These are phyloP conservation scores for Scomber colias DNA, from an alignment of 2,113 vertebrate genomes.

Conservation along the genomic window DNA sequence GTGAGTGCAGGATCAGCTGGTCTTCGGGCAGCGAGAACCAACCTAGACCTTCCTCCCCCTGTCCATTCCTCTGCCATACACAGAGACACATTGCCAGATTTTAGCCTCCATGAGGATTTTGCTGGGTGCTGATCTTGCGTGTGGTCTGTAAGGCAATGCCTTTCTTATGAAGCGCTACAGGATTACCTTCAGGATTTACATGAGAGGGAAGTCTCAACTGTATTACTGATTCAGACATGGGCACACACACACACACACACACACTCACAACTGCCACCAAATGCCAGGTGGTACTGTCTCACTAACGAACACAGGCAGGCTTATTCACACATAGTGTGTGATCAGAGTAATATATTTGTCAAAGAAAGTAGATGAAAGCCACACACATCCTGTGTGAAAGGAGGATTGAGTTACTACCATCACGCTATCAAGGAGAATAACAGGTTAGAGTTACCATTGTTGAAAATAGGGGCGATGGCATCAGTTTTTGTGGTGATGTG, in stretches of 20 bases:
- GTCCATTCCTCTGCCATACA: conserved; percentile 38
- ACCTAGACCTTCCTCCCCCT: conserved; percentile 30
- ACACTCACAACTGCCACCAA: conserved; percentile 71
- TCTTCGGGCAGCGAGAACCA: conserved; percentile 53
- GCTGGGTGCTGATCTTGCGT: conserved; percentile 63
- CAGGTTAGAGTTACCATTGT: conserved; percentile 19
- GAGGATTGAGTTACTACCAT: conserved; percentile 25
- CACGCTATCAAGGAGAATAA: neutral
- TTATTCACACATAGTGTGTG: conserved; percentile 64
- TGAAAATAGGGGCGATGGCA: conserved; percentile 10
- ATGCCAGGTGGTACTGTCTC: conserved; percentile 63
- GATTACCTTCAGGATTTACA: conserved; percentile 68
- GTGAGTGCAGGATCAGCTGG: neutral
- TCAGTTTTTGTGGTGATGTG: conserved; percentile 25
- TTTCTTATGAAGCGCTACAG: conserved; percentile 74
- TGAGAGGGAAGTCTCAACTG: conserved; percentile 48
- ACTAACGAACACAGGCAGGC: conserved; percentile 29
- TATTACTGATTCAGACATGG: conserved; percentile 32
- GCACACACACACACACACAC: conserved; percentile 29
- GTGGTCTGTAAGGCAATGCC: conserved; percentile 83
- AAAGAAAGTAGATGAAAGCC: conserved; percentile 29
- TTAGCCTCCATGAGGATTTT: conserved; percentile 43
- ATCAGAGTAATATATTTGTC: conserved; percentile 33
- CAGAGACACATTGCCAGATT: conserved; percentile 56
- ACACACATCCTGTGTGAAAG: conserved; percentile 23